These are phyloP conservation scores for Drosophila murphyi DNA, from an alignment of 1,140 invertebrate species.

Conservation along the genomic window DNA sequence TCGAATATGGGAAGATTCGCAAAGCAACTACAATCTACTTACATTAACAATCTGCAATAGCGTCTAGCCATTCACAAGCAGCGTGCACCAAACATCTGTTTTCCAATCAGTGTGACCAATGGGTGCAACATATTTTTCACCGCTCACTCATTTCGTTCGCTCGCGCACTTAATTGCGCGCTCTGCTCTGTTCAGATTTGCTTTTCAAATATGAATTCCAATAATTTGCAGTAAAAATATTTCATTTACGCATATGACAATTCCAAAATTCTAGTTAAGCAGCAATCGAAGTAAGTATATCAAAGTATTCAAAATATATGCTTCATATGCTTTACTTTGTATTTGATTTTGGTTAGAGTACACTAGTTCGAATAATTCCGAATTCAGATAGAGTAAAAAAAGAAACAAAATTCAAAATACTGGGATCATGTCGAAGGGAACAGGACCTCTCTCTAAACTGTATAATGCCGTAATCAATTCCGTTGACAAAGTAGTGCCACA, in stretches of 20 bases:
- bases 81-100: not conserved
- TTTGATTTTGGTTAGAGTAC: not conserved
- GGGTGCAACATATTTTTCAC: not conserved
- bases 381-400: not conserved
- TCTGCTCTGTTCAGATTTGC: not conserved
- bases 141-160: not conserved
- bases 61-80: constrained; percentile 1
- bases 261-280: not conserved
- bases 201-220: not conserved
- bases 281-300: not conserved
- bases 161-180: not conserved
- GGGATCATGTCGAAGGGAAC: constrained; percentile 45
- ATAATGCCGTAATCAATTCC: constrained; percentile 34
- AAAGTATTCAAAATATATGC: not conserved
- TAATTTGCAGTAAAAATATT: not conserved
- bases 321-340: no score
- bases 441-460: constrained; percentile 49
- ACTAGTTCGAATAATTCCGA: not conserved
- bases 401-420: not conserved
- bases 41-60: not conserved
- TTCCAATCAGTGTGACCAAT: constrained; percentile 1
- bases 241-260: not conserved
- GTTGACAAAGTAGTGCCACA: constrained; percentile 49
- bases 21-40: not conserved
- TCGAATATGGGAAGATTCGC: no score